A percentile compares a stretch with the other conserved stretches of the same genome.
These are phyloP conservation scores for Hypanus sabinus DNA, from an alignment of 2,113 vertebrate genomes.

Conservation along the genomic window DNA sequence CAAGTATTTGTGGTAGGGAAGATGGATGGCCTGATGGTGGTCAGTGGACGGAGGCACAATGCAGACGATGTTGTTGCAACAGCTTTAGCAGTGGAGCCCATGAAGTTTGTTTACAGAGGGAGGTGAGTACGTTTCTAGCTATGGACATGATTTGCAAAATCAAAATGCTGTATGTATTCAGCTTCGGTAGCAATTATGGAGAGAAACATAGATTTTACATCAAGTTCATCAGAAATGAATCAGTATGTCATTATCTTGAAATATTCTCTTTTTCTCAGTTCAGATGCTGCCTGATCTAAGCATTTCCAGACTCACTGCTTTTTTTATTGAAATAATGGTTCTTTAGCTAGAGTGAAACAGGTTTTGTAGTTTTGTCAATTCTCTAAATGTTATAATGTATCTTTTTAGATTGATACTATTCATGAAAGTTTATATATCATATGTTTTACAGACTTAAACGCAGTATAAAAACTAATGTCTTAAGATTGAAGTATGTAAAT, in stretches of 20 bases:
- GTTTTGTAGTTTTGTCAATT: neutral
- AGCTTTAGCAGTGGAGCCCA: constrained; percentile 82
- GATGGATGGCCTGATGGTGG: constrained; percentile 84
- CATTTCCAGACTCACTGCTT: too few species aligned
- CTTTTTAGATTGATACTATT: neutral
- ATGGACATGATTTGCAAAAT: neutral
- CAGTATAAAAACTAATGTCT: neutral
- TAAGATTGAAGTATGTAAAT: neutral
- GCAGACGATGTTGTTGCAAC: constrained; percentile 88
- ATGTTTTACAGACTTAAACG: neutral
- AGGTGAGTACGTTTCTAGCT: constrained; percentile 59
- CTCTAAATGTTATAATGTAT: neutral
- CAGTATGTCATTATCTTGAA: too few species aligned
- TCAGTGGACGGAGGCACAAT: constrained; percentile 78
- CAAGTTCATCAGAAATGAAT: too few species aligned
- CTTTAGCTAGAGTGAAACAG: neutral
- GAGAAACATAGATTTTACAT: too few species aligned
- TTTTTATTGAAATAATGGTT: neutral
- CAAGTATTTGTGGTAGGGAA: constrained; percentile 86
- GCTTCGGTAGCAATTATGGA: too few species aligned
- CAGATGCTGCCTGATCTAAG: too few species aligned
- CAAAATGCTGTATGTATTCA: too few species aligned
- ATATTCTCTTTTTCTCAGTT: too few species aligned
- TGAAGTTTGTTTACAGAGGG: constrained; percentile 96
- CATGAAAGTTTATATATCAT: neutral